Evolutionary conservation across 1,140 invertebrate species (phyloP).

Genomic region (Pseudomyrmex flavicornis): DNA sequence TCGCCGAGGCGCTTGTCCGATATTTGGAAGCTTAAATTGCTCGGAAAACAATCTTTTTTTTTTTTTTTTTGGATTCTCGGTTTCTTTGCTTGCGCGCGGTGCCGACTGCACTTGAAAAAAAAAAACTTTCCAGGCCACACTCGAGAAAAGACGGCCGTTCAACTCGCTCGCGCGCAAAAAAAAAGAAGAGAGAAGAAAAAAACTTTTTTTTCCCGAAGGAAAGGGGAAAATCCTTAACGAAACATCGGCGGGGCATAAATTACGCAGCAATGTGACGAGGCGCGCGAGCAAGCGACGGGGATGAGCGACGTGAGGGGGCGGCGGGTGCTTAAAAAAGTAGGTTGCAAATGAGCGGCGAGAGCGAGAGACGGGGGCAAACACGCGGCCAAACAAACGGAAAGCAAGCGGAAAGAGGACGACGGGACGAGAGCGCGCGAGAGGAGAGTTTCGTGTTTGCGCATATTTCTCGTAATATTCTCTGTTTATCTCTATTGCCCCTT

Average conservation of each 20-base stretch:
- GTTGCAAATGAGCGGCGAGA: slow-evolving; percentile 69
- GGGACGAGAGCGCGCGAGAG: slow-evolving; percentile 49
- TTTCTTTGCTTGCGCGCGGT: background rate
- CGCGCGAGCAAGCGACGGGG: slow-evolving; percentile 34
- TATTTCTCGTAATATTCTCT: slow-evolving; percentile 84
- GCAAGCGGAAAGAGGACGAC: slow-evolving; percentile 56
- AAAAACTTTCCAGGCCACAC: background rate
- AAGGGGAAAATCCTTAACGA: slow-evolving; percentile 71
- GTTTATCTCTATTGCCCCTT: slow-evolving; percentile 84
- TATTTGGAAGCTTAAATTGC: background rate
- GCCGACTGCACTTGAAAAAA: background rate
- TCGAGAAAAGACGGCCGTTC: background rate
- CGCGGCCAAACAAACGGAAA: slow-evolving; percentile 68
- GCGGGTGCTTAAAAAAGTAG: slow-evolving; percentile 64
- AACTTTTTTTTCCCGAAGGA: background rate
- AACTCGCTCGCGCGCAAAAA: slow-evolving; percentile 2
- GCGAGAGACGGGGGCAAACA: slow-evolving; percentile 59
- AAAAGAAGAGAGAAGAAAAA: too few species aligned
- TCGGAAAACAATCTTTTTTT: background rate
- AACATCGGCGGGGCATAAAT: slow-evolving; percentile 73
- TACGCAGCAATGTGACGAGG: slow-evolving; percentile 58
- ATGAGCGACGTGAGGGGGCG: slow-evolving; percentile 43
- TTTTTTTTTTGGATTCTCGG: slow-evolving; percentile 28
- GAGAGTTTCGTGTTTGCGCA: slow-evolving; percentile 80
- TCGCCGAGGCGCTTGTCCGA: background rate